Evolutionary conservation across 2,888 invertebrate genomes (phyloP).

Genomic region (Drosophila histrio): DNA sequence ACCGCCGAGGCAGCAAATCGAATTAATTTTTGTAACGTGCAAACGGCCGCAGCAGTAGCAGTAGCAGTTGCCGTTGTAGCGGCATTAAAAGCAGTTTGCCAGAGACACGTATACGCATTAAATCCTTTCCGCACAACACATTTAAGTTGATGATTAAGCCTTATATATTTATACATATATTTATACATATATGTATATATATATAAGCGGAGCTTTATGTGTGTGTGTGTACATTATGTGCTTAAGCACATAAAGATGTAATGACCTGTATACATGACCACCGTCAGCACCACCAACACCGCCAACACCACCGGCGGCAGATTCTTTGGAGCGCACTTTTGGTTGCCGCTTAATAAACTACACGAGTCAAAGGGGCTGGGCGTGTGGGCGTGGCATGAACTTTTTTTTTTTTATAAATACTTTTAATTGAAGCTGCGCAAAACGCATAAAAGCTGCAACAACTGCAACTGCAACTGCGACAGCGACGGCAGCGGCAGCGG

Average conservation of each 20-base stretch:
- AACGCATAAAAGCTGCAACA: constrained; percentile 16
- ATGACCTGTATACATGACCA: constrained; percentile 67
- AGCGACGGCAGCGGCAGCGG: not conserved
- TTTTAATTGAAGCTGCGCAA: constrained; percentile 82
- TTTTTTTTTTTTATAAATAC: constrained; percentile 73
- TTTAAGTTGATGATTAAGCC: constrained; percentile 80
- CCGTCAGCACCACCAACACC: not conserved
- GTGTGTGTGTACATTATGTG: constrained; percentile 60
- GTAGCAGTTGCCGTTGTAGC: constrained; percentile 15
- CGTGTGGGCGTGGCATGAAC: constrained; percentile 36
- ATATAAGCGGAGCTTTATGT: constrained; percentile 4
- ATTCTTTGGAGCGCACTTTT: constrained; percentile 37
- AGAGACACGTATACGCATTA: constrained; percentile 43
- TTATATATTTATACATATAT: not conserved
- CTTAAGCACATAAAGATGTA: constrained; percentile 75
- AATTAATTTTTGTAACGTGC: constrained; percentile 83
- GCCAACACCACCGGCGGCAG: constrained; percentile 28
- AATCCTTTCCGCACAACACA: constrained; percentile 75
- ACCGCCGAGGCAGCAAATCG: constrained; percentile 82
- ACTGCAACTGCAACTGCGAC: not conserved
- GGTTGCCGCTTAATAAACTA: constrained; percentile 67
- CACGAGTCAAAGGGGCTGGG: constrained; percentile 29
- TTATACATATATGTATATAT: not conserved
- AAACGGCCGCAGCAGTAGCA: constrained; percentile 68
- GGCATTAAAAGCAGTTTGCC: constrained; percentile 40